Base-by-base conservation (phyloP, 1,140 invertebrate genomes). In the Uloborus diversus region DNA sequence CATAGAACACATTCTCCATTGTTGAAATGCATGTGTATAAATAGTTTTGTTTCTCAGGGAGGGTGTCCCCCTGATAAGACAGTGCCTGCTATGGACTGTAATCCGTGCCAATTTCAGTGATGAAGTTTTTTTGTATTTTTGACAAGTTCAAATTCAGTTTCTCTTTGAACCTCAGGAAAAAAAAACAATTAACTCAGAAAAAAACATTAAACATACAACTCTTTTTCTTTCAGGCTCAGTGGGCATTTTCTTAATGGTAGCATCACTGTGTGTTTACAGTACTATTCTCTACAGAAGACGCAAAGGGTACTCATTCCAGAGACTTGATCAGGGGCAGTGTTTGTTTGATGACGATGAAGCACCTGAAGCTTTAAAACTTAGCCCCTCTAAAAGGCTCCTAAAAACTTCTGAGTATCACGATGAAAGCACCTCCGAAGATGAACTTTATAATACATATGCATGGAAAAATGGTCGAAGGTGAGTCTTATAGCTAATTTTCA, bases 371-470 rank as follows among this genome's bases (percentile, higher is more conserved):
- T 25, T 49, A 25, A 64, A 61, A 25, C 23, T 42, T 14, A 25
- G 32, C 7, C 20, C 57, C 27, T 47, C 47, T 2, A 66, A n/a
- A 42, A 28, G 32, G 20, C 42, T 80, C 11, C 11, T 73, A 3
- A 75, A 73, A 27, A 17, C 25, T 37, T 33, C 47, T 20, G 79
- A 81, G n/a, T 82, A 81, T 37, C 69, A 71, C 27, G 78, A 65
- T 56, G 79, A 78, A n/a, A 66, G 25, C 17, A 59, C 62, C 17
- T 82, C 81, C 32, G 81, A 82, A 79, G 81, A 82, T 70, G 81
- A 82, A 68, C 37, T 82, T 20, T 82, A 82, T 68, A 82, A 82
- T 66, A 80, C 79, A 13, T 80, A 81, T 73, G 51, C 62, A 9
- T 81, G 64, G 73, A 79, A 81, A 61, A 75, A 81, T 66, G 79